These are phyloP conservation scores for Drosophila orosa DNA, from an alignment of 1,140 invertebrate genomes.

Conservation along the genomic window DNA sequence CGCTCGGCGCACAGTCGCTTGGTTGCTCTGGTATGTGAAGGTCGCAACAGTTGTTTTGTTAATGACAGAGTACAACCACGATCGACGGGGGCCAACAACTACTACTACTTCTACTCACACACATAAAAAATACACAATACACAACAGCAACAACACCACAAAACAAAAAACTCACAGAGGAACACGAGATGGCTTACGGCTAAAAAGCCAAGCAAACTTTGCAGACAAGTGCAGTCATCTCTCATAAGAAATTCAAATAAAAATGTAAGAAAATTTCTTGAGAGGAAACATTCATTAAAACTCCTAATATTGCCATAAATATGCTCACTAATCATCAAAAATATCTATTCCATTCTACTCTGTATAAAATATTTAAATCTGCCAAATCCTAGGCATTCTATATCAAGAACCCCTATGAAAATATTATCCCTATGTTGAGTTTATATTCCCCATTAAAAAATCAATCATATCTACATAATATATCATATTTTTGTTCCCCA, in stretches of 20 bases:
- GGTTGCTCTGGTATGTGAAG: constrained; percentile 84
- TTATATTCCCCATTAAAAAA: not conserved
- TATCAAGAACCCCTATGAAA: not conserved
- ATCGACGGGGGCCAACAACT: constrained; percentile 41
- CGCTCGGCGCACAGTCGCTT: constrained; percentile 70
- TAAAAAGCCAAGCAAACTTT: constrained; percentile 19
- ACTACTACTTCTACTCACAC: constrained; percentile 35
- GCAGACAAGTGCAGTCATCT: constrained; percentile 8
- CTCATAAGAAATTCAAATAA: not conserved
- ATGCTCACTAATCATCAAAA: too few species aligned
- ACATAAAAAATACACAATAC: constrained; percentile 17
- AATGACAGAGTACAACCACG: constrained; percentile 80
- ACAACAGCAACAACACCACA: not conserved
- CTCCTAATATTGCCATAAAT: not conserved
- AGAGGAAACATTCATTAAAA: not conserved
- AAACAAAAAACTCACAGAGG: constrained; percentile 17
- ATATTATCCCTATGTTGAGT: not conserved
- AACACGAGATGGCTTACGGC: constrained; percentile 43
- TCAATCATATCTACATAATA: not conserved
- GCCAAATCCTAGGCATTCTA: not conserved
- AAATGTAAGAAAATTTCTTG: not conserved
- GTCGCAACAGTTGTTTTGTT: constrained; percentile 84
- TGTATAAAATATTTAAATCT: not conserved
- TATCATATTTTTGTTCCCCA: too few species aligned
- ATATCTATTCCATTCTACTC: not conserved